Evolutionary conservation across 2,113 vertebrate species (phyloP), one percentile per base, ranked within the genome.

Genomic region (Anser brachyrhynchus): DNA sequence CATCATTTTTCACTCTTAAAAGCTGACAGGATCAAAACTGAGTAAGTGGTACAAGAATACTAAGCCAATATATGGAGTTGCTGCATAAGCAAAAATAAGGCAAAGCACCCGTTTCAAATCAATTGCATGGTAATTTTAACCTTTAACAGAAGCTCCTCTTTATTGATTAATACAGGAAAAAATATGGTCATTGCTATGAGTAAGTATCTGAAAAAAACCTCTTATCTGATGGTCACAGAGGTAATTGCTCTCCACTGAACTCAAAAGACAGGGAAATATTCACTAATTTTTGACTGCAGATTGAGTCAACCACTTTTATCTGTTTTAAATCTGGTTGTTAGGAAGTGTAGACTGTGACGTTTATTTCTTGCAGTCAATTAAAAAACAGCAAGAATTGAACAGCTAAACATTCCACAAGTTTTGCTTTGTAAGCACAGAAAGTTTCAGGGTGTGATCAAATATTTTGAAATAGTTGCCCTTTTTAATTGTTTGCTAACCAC

Each of bases 41-140:
- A 71, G 41, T 52, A 57, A 80, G 20, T 39, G 57, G 61, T 13
- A 74, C 28, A 81, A n/a, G 43, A 67, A 59, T 29, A 44, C 19
- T 61, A 70, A 55, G 35, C 43, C 55, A 77, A 83, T 9, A 67
- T 19, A 61, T 0, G 75, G 66, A 89, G 90, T n/a, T 78, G 26
- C 62, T 75, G 65, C 49, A 79, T 62, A 81, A 84, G 44, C 28
- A 74, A 90, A 96, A 75, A 37, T 51, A 73, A 92, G 58, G 39
- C 52, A 64, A 69, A 90, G 37, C 62, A 94, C 66, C 51, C 78
- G 61, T 84, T 94, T 92, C 73, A 90, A 93, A 92, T 84, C 59
- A 80, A 84, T 86, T 84, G 81, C 43, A 61, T 37, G 39, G 43
- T 87, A 75, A 81, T 86, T 52, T 75, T 81, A 54, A 5, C 26